Conservation (phyloP, 2,888 invertebrate genomes). For the Acanthacorydalis orientalis region DNA sequence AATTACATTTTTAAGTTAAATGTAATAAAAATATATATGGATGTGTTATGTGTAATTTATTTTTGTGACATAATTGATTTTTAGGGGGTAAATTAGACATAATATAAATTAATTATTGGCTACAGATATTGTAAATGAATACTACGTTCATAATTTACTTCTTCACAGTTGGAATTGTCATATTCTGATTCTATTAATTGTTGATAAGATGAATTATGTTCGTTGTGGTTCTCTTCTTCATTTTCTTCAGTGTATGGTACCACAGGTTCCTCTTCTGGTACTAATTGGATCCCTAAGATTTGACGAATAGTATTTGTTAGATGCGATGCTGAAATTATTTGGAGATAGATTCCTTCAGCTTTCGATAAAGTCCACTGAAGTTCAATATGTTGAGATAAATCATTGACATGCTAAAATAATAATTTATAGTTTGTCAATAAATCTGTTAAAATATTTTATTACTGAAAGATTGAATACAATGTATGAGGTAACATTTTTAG, state of each 20-base stretch:
- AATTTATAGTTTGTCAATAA: conserved; percentile 3
- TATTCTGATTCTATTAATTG: too few relatives aligned
- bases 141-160: too few relatives aligned
- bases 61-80: too few relatives aligned
- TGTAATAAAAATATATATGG: too few relatives aligned
- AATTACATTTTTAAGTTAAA: conserved; percentile 9
- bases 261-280: conserved; percentile 17
- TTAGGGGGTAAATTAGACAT: too few relatives aligned
- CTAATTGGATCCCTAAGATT: conserved; percentile 48
- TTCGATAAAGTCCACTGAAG: conserved; percentile 63
- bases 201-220: too few relatives aligned
- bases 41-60: too few relatives aligned
- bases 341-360: conserved; percentile 86
- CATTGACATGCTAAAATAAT: conserved; percentile 75
- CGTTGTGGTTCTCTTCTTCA: conserved; percentile 8
- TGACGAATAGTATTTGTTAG: conserved; percentile 53
- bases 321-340: conserved; percentile 55
- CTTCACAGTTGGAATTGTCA: too few relatives aligned
- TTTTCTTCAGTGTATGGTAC: conserved; percentile 19
- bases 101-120: too few relatives aligned
- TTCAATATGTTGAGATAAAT: conserved; percentile 74
- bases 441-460: conserved; percentile 7
- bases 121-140: too few relatives aligned
- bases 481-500: background rate
- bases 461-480: background rate